Evolutionary conservation across 1,140 invertebrate genomes (phyloP).

Genomic region (Dinothrombium tinctorium): DNA sequence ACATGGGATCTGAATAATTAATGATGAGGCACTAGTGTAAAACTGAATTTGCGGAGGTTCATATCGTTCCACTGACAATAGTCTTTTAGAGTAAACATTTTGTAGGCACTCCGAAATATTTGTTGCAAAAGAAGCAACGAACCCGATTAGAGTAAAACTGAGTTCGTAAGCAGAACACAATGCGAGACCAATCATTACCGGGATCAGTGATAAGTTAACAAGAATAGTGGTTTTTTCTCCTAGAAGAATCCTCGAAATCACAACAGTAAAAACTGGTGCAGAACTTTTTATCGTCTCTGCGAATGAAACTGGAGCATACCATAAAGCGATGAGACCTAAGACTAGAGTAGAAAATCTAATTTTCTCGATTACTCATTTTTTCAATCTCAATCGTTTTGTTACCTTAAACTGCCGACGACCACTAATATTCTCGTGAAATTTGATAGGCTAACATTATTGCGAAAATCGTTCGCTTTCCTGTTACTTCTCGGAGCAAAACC

Average conservation of each 20-base stretch:
- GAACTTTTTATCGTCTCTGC: slow-evolving; percentile 67
- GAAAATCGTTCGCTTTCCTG: not conserved
- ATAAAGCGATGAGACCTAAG: slow-evolving; percentile 47
- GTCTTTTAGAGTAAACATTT: slow-evolving; percentile 60
- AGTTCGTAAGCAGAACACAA: slow-evolving; percentile 59
- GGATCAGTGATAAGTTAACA: slow-evolving; percentile 50
- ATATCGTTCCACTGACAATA: slow-evolving; percentile 51
- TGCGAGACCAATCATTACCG: slow-evolving; percentile 59
- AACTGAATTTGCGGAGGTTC: slow-evolving; percentile 60
- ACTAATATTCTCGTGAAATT: slow-evolving; percentile 23
- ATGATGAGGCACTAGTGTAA: slow-evolving; percentile 51
- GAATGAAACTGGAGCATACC: slow-evolving; percentile 62
- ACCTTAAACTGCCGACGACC: slow-evolving; percentile 12
- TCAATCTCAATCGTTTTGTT: not conserved
- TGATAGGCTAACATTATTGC: not conserved
- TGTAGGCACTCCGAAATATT: slow-evolving; percentile 64
- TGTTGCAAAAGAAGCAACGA: slow-evolving; percentile 48
- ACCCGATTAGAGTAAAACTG: slow-evolving; percentile 49
- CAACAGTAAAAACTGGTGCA: slow-evolving; percentile 54
- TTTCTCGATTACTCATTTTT: not conserved
- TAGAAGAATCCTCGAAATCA: slow-evolving; percentile 42
- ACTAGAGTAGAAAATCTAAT: slow-evolving; percentile 42
- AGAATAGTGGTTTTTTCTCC: slow-evolving; percentile 46
- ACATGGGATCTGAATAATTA: slow-evolving; percentile 51
- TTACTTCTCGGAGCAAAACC: slow-evolving; percentile 10